Evolutionary conservation across 2,113 vertebrate genomes (phyloP).

Genomic region (Heteronetta atricapilla): DNA sequence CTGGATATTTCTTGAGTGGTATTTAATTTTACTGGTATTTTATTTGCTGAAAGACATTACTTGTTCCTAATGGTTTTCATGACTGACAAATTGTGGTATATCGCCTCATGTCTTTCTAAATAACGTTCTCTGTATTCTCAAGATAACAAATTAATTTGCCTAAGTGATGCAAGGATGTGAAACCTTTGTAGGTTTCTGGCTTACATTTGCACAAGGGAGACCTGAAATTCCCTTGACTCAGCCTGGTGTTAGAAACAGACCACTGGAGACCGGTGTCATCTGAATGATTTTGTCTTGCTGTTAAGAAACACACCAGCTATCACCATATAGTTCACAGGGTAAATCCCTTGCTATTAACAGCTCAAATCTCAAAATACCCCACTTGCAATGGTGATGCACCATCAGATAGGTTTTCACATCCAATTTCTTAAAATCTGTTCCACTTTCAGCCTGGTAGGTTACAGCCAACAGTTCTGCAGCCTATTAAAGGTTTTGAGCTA

Average conservation of each 20-base stretch:
- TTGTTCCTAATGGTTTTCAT: not conserved
- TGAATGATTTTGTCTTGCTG: not conserved
- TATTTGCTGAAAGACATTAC: not conserved
- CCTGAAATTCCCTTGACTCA: not conserved
- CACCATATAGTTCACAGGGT: not conserved
- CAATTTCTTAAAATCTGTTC: not conserved
- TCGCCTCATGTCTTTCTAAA: not conserved
- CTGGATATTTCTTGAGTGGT: not conserved
- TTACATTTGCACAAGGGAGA: not conserved
- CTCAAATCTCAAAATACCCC: not conserved
- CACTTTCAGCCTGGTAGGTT: not conserved
- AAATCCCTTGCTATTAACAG: not conserved
- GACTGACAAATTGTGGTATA: not conserved
- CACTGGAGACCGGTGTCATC: not conserved
- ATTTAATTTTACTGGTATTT: not conserved
- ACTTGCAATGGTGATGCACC: not conserved
- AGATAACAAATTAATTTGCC: not conserved
- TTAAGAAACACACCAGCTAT: not conserved
- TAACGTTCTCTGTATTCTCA: not conserved
- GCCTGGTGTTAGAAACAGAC: not conserved
- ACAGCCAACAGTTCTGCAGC: not conserved
- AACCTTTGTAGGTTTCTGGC: not conserved
- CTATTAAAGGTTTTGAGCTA: not conserved
- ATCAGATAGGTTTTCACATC: not conserved
- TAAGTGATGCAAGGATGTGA: conserved; percentile 44